Base-by-base conservation (phyloP, 2,888 invertebrate genomes). In the Coecobrya sp. region DNA sequence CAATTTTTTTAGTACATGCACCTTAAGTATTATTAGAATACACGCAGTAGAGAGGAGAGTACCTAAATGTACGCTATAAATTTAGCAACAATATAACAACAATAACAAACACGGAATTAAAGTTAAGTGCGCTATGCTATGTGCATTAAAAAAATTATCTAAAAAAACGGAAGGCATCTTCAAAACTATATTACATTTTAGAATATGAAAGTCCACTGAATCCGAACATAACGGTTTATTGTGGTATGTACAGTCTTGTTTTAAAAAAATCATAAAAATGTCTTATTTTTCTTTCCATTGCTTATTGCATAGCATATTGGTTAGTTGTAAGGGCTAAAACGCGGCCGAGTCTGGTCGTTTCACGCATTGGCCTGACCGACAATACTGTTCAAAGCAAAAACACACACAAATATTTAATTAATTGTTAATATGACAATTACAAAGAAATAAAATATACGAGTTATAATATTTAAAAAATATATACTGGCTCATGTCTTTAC, bases 351-450 rank as follows among this genome's bases (percentile, higher is more conserved):
- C 91, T 68, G 86, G 91, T 79, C 93, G 88, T 62, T 93, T 93
- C 16, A 93, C 89, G 52, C 93, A 93, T 86, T 93, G 87, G 10
- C 93, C 93, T 55, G 88, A 16, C 55, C 93, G 88, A 70, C 93
- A 93, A 79, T 93, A 81, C 93, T 93, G 81, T 68, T 85, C 1
- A 79, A 42, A 70, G 1, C 22, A 52, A 62, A 45, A 36, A 82
- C 30, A 84, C 30, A 25, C 30, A 65, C n/a, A 49, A 86, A 86
- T n/a, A n/a, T n/a, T n/a, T n/a, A n/a, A 42, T n/a, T 55, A 76
- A 86, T 45, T n/a, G 27, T 65, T 11, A 42, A 73, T 22, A 19
- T 16, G 19, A n/a, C 25, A 55, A 45, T 3, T 5, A 19, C 22
- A 36, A 45, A 52, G 1, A 52, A 70, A 13, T n/a, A n/a, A 76